Evolutionary conservation across 2,888 invertebrate species (phyloP).

Genomic region (Euzophera pinguis): DNA sequence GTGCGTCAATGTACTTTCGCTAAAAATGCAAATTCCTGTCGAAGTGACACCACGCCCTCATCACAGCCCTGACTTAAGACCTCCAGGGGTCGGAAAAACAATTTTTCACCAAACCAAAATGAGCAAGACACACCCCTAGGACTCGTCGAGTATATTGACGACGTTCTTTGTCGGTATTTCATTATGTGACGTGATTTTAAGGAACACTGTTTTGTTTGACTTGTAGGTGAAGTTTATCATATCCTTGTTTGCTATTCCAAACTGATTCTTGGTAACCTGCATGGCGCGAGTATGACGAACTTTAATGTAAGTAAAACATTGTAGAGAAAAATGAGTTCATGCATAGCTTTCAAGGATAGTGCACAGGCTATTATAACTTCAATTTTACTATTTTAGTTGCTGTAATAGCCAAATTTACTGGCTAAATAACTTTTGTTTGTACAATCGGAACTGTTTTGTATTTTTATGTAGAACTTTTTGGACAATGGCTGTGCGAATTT

Average conservation of each 20-base stretch:
- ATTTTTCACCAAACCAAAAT: constrained; percentile 74
- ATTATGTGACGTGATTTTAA: constrained; percentile 46
- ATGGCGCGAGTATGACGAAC: constrained; percentile 17
- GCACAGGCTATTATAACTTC: constrained; percentile 6
- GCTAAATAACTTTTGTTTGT: no score
- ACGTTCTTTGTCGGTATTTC: constrained; percentile 47
- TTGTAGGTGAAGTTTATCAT: constrained; percentile 20
- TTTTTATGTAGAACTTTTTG: no score
- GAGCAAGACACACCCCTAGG: constrained; percentile 65
- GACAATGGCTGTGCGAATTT: no score
- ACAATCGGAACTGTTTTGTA: no score
- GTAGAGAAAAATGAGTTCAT: constrained; percentile 8
- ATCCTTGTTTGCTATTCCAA: constrained; percentile 21
- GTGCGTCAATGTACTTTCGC: constrained; percentile 69
- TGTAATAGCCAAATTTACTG: neutral
- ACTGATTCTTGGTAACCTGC: constrained; percentile 16
- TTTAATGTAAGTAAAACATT: constrained; percentile 16
- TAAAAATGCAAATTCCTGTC: constrained; percentile 74
- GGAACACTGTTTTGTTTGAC: constrained; percentile 28
- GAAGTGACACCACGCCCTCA: constrained; percentile 68
- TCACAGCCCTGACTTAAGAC: constrained; percentile 43
- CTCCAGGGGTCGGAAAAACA: constrained; percentile 39
- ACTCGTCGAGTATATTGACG: constrained; percentile 43
- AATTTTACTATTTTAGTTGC: constrained; percentile 9
- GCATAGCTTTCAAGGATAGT: constrained; percentile 8